These are phyloP conservation scores for Cichladusa arquata DNA, from an alignment of 2,113 vertebrate genomes.

Conservation along the genomic window DNA sequence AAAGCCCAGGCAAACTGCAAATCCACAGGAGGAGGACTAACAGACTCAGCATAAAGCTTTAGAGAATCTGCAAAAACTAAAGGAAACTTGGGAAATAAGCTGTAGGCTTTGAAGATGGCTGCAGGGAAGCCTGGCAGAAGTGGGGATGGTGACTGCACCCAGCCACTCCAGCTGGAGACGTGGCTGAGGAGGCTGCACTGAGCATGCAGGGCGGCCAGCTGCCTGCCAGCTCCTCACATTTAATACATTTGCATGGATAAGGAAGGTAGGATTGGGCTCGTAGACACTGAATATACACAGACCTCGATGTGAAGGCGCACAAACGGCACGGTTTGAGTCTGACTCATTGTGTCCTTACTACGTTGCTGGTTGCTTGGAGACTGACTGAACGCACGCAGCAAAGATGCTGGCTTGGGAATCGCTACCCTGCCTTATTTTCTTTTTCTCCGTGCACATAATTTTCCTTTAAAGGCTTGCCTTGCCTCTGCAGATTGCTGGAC, in stretches of 20 bases:
- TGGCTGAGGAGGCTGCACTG: neutral
- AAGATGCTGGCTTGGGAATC: neutral
- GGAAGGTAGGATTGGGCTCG: neutral
- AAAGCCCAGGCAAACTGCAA: neutral
- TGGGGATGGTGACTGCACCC: neutral
- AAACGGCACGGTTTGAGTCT: neutral
- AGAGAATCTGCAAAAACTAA: neutral
- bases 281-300: neutral
- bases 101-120: neutral
- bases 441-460: neutral
- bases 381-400: neutral
- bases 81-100: neutral
- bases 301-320: neutral
- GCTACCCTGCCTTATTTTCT: slow-evolving; percentile 37
- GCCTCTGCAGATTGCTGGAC: slow-evolving; percentile 15
- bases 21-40: neutral
- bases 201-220: neutral
- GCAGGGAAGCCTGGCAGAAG: neutral
- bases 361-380: slow-evolving; percentile 9
- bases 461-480: slow-evolving; percentile 51
- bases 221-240: neutral
- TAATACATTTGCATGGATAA: neutral
- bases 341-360: slow-evolving; percentile 40
- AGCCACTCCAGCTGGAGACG: neutral
- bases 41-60: neutral